These are phyloP conservation scores for Solea senegalensis DNA, from an alignment of 2,113 vertebrate genomes.

Conservation along the genomic window DNA sequence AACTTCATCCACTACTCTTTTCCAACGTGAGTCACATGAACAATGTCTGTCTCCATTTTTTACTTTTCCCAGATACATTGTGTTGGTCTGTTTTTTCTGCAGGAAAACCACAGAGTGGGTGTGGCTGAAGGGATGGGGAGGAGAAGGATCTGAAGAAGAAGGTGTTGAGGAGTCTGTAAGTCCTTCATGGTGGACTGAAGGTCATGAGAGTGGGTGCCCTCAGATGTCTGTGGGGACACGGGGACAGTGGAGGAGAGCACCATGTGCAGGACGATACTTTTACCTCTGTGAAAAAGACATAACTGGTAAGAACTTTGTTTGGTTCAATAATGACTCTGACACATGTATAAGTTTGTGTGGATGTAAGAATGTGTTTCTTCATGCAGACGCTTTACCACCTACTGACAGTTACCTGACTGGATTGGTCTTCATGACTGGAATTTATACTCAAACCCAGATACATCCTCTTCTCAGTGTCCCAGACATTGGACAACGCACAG, in stretches of 20 bases:
- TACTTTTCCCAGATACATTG: neutral
- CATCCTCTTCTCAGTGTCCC: conserved; percentile 46
- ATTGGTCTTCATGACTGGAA: conserved; percentile 71
- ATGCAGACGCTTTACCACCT: conserved; percentile 71
- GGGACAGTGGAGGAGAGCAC: conserved; percentile 54
- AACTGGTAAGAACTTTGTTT: conserved; percentile 51
- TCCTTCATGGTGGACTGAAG: conserved; percentile 32
- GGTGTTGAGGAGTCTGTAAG: conserved; percentile 8
- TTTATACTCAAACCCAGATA: conserved; percentile 52
- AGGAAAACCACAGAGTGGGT: conserved; percentile 70
- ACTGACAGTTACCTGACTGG: conserved; percentile 74
- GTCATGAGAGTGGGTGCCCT: conserved; percentile 49
- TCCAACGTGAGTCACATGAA: conserved; percentile 57
- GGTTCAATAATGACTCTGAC: neutral
- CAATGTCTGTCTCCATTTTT: neutral
- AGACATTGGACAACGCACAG: conserved; percentile 50
- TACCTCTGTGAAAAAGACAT: conserved; percentile 76
- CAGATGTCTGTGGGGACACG: conserved; percentile 69
- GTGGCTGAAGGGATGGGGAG: conserved; percentile 57
- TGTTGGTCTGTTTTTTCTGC: neutral
- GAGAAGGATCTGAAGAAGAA: conserved; percentile 1
- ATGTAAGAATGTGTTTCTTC: neutral
- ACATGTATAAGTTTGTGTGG: neutral
- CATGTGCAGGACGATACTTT: conserved; percentile 53
- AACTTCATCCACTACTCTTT: conserved; percentile 74